These are phyloP conservation scores for Tetragonula carbonaria DNA, from an alignment of 2,888 invertebrate genomes.

Conservation along the genomic window DNA sequence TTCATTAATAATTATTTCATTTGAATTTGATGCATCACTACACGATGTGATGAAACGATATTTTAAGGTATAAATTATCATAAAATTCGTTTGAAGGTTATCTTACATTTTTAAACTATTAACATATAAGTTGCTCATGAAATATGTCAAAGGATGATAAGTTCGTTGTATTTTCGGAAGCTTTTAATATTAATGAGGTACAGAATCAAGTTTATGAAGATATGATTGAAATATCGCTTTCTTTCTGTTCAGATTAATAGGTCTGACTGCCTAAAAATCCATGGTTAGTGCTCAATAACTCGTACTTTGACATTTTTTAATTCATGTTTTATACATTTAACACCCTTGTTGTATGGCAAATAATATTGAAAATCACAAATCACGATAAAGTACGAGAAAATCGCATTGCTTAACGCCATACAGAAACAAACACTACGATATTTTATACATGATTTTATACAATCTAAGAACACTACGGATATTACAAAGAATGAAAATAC, in stretches of 20 bases:
- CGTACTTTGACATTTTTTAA: conserved; percentile 39
- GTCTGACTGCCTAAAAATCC: conserved; percentile 6
- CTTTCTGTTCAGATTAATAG: not conserved
- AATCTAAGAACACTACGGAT: conserved; percentile 43
- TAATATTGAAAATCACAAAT: conserved; percentile 7
- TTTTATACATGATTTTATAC: conserved; percentile 28
- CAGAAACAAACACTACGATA: conserved; percentile 6
- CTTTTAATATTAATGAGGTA: conserved; percentile 20
- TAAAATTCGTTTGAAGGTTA: conserved; percentile 46
- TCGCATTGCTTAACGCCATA: not conserved
- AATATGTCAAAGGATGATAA: not conserved
- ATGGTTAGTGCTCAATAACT: conserved; percentile 37
- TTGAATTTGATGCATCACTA: not conserved
- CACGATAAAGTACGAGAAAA: conserved; percentile 7
- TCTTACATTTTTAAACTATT: conserved; percentile 30
- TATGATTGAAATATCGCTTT: not conserved
- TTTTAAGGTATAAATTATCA: conserved; percentile 5
- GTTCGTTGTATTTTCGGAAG: conserved; percentile 45
- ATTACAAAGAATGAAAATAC: conserved; percentile 49
- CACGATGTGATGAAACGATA: conserved; percentile 13
- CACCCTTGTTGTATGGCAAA: not conserved
- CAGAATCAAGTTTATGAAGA: conserved; percentile 8
- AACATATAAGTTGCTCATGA: conserved; percentile 9
- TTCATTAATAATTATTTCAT: not conserved
- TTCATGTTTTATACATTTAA: conserved; percentile 20